Base-by-base conservation (phyloP, 2,113 vertebrate genomes). In the Otis tarda region DNA sequence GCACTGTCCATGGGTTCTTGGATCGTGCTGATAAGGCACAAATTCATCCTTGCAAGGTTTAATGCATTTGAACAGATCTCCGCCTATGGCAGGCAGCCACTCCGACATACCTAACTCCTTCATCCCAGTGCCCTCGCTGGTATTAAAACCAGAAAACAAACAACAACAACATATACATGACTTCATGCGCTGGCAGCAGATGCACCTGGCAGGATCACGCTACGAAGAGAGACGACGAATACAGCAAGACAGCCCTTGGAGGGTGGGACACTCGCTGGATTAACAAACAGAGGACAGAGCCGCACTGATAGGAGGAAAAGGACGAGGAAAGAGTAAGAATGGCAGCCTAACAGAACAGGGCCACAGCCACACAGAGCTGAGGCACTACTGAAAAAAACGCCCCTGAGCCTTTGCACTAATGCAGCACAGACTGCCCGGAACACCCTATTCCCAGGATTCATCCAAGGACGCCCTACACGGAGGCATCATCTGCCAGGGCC, bases 121-220 rank as follows among this genome's bases (percentile, higher is more conserved):
- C 76, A 47, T 35, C 83, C 70, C 22, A 1, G 25, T 30, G 93
- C 41, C 53, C 85, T 75, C 49, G 1, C 28, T 19, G 90, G 28
- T 11, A 75, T 71, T 47, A 75, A 64, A 89, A 83, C 4, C 57
- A 86, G 73, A 78, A 49, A 83, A 68, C 37, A 86, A 82, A 63
- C 33, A 73, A 50, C 65, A 52, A 56, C 55, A 39, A 64, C 24
- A 83, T 67, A n/a, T 7, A 68, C 57, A 89, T 82, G 94, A 95
- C 91, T 95, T 94, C 94, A 96, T 53, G 70, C 55, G 74, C 68
- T 93, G 96, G 94, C 94, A 93, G 56, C 74, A 83, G 84, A 64
- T 20, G 79, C 89, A 43, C 75, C 83, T 41, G 86, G 90, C 57
- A 78, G 77, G 90, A 30, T 6, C 45, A 56, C 52, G 20, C 55